Evolutionary conservation across 2,888 invertebrate species (phyloP), one percentile per base, ranked within the genome.

Genomic region (Aethes cnicana): DNA sequence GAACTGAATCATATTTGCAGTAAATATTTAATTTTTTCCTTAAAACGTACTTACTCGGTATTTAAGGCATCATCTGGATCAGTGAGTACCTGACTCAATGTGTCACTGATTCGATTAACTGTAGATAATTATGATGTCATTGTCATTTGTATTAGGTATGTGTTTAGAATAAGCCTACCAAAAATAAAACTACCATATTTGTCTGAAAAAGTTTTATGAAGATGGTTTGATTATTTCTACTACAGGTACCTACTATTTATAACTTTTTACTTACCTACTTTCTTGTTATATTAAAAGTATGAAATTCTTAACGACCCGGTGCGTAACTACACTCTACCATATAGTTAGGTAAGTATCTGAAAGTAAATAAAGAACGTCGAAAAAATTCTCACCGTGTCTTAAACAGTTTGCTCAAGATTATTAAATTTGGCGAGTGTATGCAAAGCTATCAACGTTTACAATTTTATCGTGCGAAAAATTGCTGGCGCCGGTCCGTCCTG

Each of bases 381-480:
- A 9, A 18, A 43, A 37, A 32, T 37, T 50, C 50, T 28, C 50
- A 50, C 49, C 21, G 23, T 12, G 7, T 37, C 43, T 20, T 36
- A 47, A 36, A 11, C 18, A 36, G 28, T 50, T 50, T 50, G 14
- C 17, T 7, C 23, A 36, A 50, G 50, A 50, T 50, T 37, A 44
- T 44, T n/a, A n/a, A n/a, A n/a, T n/a, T 41, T 30, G 9, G 17
- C 14, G 36, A 30, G 33, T 43, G 14, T 35, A 49, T 36, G 42
- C 28, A 43, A 43, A 43, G 25, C 33, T 42, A 16, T 43, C 28
- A 18, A 17, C 11, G 23, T 50, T 50, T 44, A 16, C 50, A 17
- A 30, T 30, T 50, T 42, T 17, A 12, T 39, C 63, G 61, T 63
- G 63, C 54, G 61, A 63, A 63, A 56, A 56, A 54, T 46, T 21